These are phyloP conservation scores for fruit fly (Drosophila melanogaster) DNA, from an alignment of 1,140 invertebrate genomes.

Conservation along the genomic window Release_6_plus_ISO1_MT NT_033777.3:17598001-17598500, in stretches of 20 bases:
- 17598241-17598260: constrained; percentile 43
- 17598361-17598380: constrained; percentile 39
- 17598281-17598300: constrained; percentile 75
- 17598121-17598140: constrained; percentile 50
- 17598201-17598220: constrained; percentile 10
- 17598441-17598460: constrained; percentile 72
- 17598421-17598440: constrained; percentile 45
- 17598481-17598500: constrained; percentile 83
- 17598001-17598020: constrained; percentile 62
- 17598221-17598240: constrained; percentile 41
- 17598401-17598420: constrained; percentile 35
- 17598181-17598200: not conserved
- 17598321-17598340: constrained; percentile 13
- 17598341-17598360: constrained; percentile 26
- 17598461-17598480: constrained; percentile 21
- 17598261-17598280: constrained; percentile 74
- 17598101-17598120: constrained; percentile 66
- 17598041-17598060: constrained; percentile 35
- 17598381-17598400: constrained; percentile 77
- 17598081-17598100: constrained; percentile 67
- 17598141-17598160: constrained; percentile 61
- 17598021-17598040: constrained; percentile 36
- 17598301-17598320: constrained; percentile 8
- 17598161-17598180: constrained; percentile 22
- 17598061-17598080: constrained; percentile 27